Evolutionary conservation across 2,113 vertebrate genomes (phyloP).

Genomic region (Pterocles burchelli): DNA sequence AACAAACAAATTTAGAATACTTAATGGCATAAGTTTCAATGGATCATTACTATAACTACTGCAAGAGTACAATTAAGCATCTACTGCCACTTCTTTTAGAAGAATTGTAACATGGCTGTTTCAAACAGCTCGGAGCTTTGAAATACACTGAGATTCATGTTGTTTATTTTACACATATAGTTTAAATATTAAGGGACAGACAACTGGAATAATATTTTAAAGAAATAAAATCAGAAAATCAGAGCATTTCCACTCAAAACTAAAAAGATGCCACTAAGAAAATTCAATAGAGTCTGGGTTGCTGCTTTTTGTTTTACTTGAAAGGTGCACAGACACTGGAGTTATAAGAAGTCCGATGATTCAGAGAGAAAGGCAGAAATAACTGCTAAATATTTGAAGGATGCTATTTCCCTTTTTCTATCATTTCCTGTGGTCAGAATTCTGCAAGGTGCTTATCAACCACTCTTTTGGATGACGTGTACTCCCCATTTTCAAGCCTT

Average conservation of each 20-base stretch:
- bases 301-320: neutral
- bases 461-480: neutral
- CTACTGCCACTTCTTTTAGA: neutral
- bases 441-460: neutral
- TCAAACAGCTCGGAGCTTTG: neutral
- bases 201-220: neutral
- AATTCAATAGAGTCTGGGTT: neutral
- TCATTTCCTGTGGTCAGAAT: neutral
- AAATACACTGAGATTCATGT: neutral
- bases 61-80: neutral
- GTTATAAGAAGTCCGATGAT: neutral
- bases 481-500: neutral
- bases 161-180: neutral
- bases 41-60: neutral
- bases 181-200: neutral
- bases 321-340: neutral
- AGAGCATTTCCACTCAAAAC: neutral
- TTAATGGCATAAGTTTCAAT: constrained; percentile 16
- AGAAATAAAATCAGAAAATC: neutral
- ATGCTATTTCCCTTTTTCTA: neutral
- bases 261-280: neutral
- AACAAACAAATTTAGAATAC: constrained; percentile 22
- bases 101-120: neutral
- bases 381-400: neutral
- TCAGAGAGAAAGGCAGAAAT: neutral